Evolutionary conservation across 37 sponge, comb jelly and placozoan genomes (phyloP).

Genomic region (Crambe crambe): DNA sequence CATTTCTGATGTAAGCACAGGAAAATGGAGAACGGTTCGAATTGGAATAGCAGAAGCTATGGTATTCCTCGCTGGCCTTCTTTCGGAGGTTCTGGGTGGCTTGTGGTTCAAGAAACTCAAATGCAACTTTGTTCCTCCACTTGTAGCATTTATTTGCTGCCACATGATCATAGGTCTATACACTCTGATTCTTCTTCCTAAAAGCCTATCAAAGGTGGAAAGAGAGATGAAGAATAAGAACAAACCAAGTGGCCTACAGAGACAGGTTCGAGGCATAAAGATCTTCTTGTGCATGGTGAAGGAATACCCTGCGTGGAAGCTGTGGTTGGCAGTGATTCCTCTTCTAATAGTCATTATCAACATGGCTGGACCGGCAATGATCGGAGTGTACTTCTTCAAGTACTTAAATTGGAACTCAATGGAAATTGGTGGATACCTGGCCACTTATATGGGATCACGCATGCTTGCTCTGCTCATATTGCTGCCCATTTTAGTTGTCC

Average conservation of each 20-base stretch:
- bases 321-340: slow-evolving; percentile 26
- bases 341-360: slow-evolving; percentile 18
- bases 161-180: slow-evolving; percentile 14
- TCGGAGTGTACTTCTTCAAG: slow-evolving; percentile 35
- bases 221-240: background rate
- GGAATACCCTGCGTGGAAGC: slow-evolving; percentile 23
- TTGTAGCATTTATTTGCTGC: slow-evolving; percentile 10
- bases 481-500: slow-evolving; percentile 45
- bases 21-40: slow-evolving; percentile 43
- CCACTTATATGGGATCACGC: slow-evolving; percentile 1
- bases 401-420: slow-evolving; percentile 37
- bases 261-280: slow-evolving; percentile 19
- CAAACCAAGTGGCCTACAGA: slow-evolving; percentile 12
- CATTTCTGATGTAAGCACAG: slow-evolving; percentile 59
- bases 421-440: slow-evolving; percentile 28
- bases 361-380: slow-evolving; percentile 4
- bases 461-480: slow-evolving; percentile 27
- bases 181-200: slow-evolving; percentile 39
- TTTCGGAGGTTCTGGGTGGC: slow-evolving; percentile 29
- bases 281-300: slow-evolving; percentile 36
- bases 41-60: slow-evolving; percentile 42
- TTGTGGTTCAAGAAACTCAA: slow-evolving; percentile 23
- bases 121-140: slow-evolving; percentile 28
- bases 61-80: slow-evolving; percentile 21
- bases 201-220: slow-evolving; percentile 1